A percentile compares a stretch with the other conserved stretches of the same genome.
phyloP scores from a whole-genome alignment of 1,140 invertebrate species.

The Penaeus chinensis region DNA sequence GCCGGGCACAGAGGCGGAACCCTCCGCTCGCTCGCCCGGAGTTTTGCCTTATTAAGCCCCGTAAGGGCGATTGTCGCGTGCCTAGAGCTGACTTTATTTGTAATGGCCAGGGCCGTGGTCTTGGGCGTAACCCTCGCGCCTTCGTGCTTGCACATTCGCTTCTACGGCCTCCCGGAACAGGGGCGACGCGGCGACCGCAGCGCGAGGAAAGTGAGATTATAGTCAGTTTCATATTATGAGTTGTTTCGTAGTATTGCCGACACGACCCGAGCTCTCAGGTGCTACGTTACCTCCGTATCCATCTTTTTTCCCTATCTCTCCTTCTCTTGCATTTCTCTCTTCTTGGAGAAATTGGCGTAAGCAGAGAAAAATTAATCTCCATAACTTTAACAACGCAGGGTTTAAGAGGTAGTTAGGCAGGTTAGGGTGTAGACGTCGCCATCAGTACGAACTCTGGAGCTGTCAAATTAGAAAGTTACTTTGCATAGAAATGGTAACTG shows the following conservation, averaged over 20 bases:
- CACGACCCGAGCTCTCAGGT: neutral
- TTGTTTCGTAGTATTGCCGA: constrained; percentile 39
- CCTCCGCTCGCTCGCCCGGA: neutral
- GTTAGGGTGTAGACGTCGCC: too few species aligned
- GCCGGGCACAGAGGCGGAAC: constrained; percentile 27
- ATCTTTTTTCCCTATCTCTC: constrained; percentile 16
- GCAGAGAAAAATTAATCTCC: too few species aligned
- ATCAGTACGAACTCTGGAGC: too few species aligned
- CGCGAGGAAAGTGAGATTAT: neutral
- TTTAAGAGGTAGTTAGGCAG: too few species aligned
- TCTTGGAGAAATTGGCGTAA: neutral
- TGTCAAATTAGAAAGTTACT: too few species aligned
- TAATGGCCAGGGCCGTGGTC: neutral
- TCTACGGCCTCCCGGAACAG: neutral
- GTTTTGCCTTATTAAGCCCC: neutral
- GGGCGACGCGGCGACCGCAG: neutral
- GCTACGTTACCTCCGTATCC: neutral
- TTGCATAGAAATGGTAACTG: too few species aligned
- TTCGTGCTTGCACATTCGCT: neutral
- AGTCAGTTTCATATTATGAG: constrained; percentile 39
- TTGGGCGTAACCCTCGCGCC: neutral
- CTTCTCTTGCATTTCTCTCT: constrained; percentile 1
- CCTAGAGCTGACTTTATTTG: constrained; percentile 13
- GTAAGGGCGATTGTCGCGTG: constrained; percentile 45
- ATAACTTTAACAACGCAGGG: too few species aligned